A percentile compares a stretch with the other conserved stretches of the same genome.
These are phyloP conservation scores for Andrena hattorfiana DNA, from an alignment of 2,888 invertebrate genomes.

Conservation along the genomic window DNA sequence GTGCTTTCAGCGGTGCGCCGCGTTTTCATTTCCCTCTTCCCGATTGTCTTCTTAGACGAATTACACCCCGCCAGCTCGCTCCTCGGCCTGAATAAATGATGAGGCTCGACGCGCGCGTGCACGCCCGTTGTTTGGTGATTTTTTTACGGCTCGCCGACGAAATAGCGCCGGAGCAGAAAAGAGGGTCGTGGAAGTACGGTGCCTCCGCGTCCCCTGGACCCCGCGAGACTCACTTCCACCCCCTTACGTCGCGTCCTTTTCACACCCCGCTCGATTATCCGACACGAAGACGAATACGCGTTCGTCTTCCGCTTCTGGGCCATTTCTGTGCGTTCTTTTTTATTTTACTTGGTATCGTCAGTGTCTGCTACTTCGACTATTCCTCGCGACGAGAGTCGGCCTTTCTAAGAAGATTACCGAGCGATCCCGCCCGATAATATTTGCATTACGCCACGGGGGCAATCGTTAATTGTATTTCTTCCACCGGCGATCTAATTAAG, in stretches of 20 bases:
- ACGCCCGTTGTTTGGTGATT: conserved; percentile 67
- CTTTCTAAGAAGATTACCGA: conserved; percentile 8
- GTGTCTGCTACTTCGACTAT: too few species aligned
- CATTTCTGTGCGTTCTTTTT: too few species aligned
- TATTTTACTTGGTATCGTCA: too few species aligned
- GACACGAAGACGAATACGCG: conserved; percentile 50
- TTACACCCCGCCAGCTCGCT: conserved; percentile 40
- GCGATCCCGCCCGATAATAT: conserved; percentile 21
- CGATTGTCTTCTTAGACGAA: conserved; percentile 53
- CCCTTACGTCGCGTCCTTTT: conserved; percentile 48
- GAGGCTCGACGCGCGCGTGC: conserved; percentile 56
- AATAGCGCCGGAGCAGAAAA: conserved; percentile 57
- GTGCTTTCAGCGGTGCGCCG: conserved; percentile 17
- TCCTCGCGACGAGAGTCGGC: too few species aligned
- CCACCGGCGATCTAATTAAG: conserved; percentile 66
- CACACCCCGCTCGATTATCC: conserved; percentile 67
- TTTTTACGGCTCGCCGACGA: conserved; percentile 62
- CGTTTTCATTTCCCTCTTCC: conserved; percentile 23
- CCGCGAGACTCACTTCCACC: conserved; percentile 42
- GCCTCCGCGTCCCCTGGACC: conserved; percentile 51
- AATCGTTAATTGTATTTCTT: conserved; percentile 66
- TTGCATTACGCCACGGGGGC: conserved; percentile 36
- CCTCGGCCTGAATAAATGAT: conserved; percentile 56
- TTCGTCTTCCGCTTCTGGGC: not conserved
- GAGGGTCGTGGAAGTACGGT: conserved; percentile 37